A percentile compares a stretch with the other conserved stretches of the same genome.
Conservation (phyloP, 2,888 invertebrate genomes). For the Zaprionus lineosus region DNA sequence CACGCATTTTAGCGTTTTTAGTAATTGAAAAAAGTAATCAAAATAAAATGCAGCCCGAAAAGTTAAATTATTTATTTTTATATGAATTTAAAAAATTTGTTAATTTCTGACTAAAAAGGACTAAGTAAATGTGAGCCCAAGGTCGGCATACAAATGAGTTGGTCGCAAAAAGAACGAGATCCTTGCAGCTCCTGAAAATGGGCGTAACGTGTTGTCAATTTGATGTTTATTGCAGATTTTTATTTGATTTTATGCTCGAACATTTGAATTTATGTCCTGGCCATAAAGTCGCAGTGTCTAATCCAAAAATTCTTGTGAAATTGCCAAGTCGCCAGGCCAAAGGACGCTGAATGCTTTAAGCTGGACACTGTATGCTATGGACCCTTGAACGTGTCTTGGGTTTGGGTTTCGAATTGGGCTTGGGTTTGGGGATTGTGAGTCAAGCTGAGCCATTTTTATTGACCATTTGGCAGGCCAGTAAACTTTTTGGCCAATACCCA, state of each 20-base stretch:
- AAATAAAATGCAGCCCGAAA: no score
- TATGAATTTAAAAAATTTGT: slow-evolving; percentile 19
- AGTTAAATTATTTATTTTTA: no score
- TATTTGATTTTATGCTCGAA: slow-evolving; percentile 67
- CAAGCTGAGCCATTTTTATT: slow-evolving; percentile 61
- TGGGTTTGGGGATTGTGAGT: slow-evolving; percentile 22
- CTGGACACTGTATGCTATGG: no score
- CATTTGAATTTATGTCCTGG: slow-evolving; percentile 69
- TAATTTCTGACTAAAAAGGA: slow-evolving; percentile 1
- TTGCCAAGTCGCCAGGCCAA: slow-evolving; percentile 47
- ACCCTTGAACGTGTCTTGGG: no score
- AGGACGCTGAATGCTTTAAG: neutral
- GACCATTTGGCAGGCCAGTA: slow-evolving; percentile 62
- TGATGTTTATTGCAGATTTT: slow-evolving; percentile 73
- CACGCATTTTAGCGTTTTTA: no score
- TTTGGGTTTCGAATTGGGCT: no score
- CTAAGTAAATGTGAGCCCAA: slow-evolving; percentile 4
- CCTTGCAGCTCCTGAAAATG: slow-evolving; percentile 12
- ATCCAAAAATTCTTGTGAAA: slow-evolving; percentile 65
- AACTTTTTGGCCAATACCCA: slow-evolving; percentile 71
- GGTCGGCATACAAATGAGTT: slow-evolving; percentile 30
- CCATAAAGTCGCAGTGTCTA: slow-evolving; percentile 64
- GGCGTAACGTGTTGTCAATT: slow-evolving; percentile 66
- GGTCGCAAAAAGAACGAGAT: no score
- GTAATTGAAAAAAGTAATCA: slow-evolving; percentile 26